phyloP scores from a whole-genome alignment of 2,113 vertebrate species.

The Tamias sibiricus region DNA sequence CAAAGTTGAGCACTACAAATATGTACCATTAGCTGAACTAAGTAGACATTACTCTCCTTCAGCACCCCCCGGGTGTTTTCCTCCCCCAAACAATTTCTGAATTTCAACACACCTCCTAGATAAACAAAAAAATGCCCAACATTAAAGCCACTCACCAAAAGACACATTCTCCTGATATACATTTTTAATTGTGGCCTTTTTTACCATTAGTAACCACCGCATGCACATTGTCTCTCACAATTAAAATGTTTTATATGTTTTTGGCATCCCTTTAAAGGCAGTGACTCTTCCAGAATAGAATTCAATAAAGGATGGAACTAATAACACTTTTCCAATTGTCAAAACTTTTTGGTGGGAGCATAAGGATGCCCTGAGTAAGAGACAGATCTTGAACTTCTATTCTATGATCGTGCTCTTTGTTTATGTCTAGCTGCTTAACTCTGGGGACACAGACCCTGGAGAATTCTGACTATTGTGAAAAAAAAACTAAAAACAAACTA shows the following conservation, averaged over 20 bases:
- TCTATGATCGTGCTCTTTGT: not conserved
- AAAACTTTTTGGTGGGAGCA: not conserved
- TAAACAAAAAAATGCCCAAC: not conserved
- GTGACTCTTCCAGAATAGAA: not conserved
- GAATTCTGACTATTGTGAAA: not conserved
- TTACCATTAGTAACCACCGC: not conserved
- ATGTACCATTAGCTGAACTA: not conserved
- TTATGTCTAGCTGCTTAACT: not conserved
- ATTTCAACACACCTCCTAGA: not conserved
- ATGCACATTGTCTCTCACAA: not conserved
- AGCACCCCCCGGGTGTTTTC: rapidly evolving
- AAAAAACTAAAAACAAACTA: not conserved
- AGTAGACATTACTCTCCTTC: too few species aligned
- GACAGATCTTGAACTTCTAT: not conserved
- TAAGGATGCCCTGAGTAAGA: not conserved
- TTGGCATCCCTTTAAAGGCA: not conserved
- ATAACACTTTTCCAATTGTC: not conserved
- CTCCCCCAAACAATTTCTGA: not conserved
- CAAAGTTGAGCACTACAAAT: not conserved
- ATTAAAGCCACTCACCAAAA: not conserved
- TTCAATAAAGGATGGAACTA: not conserved
- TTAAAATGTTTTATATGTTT: not conserved
- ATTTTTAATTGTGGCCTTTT: not conserved
- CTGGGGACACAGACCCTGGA: slow-evolving; percentile 10
- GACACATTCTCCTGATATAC: too few species aligned